Evolutionary conservation across 2,888 invertebrate species (phyloP).

Genomic region (Neoascia interrupta): DNA sequence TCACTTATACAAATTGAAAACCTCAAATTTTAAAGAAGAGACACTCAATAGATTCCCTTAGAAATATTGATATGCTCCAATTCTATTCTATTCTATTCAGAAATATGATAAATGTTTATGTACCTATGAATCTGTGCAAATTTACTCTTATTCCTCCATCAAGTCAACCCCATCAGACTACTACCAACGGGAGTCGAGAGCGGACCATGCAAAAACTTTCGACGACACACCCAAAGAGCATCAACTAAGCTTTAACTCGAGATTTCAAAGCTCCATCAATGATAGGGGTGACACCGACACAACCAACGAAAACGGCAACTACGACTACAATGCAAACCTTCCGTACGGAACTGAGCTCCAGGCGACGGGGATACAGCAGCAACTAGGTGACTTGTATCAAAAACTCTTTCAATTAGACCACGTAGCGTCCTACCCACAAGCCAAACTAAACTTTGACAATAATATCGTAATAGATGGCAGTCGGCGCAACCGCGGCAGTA

Average conservation of each 20-base stretch:
- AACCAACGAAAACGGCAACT: background rate
- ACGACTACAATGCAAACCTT: conserved; percentile 1
- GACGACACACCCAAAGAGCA: background rate
- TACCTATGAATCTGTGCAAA: too few relatives aligned
- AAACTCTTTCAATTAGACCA: conserved; percentile 42
- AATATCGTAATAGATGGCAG: background rate
- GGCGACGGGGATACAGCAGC: conserved; percentile 16
- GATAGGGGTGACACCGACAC: background rate
- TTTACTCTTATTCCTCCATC: too few relatives aligned
- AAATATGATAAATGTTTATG: too few relatives aligned
- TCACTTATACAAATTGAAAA: too few relatives aligned
- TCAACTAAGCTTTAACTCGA: background rate
- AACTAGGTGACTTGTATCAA: conserved; percentile 30
- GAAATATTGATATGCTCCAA: background rate
- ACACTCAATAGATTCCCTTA: background rate
- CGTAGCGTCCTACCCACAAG: background rate
- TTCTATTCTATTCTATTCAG: background rate
- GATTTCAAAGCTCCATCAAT: background rate
- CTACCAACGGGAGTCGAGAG: conserved; percentile 53
- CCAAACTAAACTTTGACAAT: conserved; percentile 26
- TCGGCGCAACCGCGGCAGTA: background rate
- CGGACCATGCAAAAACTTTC: background rate
- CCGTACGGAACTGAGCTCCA: conserved; percentile 20
- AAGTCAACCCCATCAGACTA: conserved; percentile 55
- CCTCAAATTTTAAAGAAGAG: background rate